Conservation (phyloP, 2,113 vertebrate species). For the Paradisaea rubra region DNA sequence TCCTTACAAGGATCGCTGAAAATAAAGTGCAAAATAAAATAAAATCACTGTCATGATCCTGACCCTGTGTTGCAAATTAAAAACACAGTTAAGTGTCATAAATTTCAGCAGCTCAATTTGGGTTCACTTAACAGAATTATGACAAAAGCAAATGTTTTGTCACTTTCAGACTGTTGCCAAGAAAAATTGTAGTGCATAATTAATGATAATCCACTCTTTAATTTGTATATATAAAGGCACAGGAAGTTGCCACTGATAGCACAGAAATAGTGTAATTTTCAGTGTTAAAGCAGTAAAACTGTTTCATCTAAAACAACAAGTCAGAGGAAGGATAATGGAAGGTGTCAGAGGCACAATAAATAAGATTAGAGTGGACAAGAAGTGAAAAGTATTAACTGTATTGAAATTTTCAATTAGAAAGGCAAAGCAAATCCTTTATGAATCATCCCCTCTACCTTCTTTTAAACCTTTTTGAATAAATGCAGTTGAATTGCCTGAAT, state of each 20-base stretch:
- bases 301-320: conserved; percentile 61
- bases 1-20: conserved; percentile 59
- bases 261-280: conserved; percentile 59
- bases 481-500: neutral
- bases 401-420: conserved; percentile 58
- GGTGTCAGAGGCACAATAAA: conserved; percentile 65
- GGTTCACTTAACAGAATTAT: conserved; percentile 72
- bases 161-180: conserved; percentile 69
- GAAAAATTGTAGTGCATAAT: conserved; percentile 74
- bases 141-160: conserved; percentile 79
- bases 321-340: conserved; percentile 57
- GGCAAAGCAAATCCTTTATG: conserved; percentile 29
- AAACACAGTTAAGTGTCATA: conserved; percentile 67
- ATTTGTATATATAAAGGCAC: conserved; percentile 62
- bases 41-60: conserved; percentile 66
- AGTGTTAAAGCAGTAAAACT: conserved; percentile 39
- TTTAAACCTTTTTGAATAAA: conserved; percentile 12
- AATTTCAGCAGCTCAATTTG: conserved; percentile 67
- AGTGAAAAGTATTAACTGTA: conserved; percentile 53
- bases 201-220: conserved; percentile 72
- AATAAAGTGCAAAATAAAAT: conserved; percentile 70
- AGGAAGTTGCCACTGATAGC: conserved; percentile 60
- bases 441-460: conserved; percentile 5
- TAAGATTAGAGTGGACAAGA: conserved; percentile 65
- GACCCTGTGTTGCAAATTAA: conserved; percentile 70